These are phyloP conservation scores for Caenorhabditis plicata DNA, from an alignment of 2,888 invertebrate species.

Conservation along the genomic window DNA sequence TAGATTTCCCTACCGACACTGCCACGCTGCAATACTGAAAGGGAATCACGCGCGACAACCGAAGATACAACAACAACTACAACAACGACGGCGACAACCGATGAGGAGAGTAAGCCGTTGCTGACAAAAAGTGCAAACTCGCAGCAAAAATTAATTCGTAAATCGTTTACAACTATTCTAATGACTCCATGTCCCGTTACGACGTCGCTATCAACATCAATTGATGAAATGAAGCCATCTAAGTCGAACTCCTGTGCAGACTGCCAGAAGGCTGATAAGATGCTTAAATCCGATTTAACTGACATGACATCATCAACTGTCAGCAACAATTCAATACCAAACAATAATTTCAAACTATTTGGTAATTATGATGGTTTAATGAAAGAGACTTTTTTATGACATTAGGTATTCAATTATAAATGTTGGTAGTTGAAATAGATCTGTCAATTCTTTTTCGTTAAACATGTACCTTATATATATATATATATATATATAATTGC, in stretches of 20 bases:
- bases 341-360: slow-evolving; percentile 25
- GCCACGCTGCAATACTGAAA: slow-evolving; percentile 7
- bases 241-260: slow-evolving; percentile 36
- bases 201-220: not conserved
- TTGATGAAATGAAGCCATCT: slow-evolving; percentile 1
- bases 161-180: slow-evolving; percentile 18
- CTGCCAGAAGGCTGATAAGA: slow-evolving; percentile 32
- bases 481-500: too few relatives aligned
- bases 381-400: slow-evolving; percentile 45
- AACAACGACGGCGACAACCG: too few relatives aligned
- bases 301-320: slow-evolving; percentile 36
- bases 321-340: slow-evolving; percentile 19
- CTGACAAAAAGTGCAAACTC: slow-evolving; percentile 5
- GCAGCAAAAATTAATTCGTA: slow-evolving; percentile 6
- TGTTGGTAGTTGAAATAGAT: too few relatives aligned
- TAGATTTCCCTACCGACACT: slow-evolving; percentile 27
- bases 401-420: too few relatives aligned
- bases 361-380: slow-evolving; percentile 26
- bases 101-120: slow-evolving; percentile 31
- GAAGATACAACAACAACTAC: slow-evolving; percentile 37
- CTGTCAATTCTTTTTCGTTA: too few relatives aligned
- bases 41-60: slow-evolving; percentile 35
- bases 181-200: not conserved
- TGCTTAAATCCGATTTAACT: slow-evolving; percentile 23
- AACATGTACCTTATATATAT: too few relatives aligned